Base-by-base conservation (phyloP, 2,888 invertebrate species). In the Desoria tigrina region DNA sequence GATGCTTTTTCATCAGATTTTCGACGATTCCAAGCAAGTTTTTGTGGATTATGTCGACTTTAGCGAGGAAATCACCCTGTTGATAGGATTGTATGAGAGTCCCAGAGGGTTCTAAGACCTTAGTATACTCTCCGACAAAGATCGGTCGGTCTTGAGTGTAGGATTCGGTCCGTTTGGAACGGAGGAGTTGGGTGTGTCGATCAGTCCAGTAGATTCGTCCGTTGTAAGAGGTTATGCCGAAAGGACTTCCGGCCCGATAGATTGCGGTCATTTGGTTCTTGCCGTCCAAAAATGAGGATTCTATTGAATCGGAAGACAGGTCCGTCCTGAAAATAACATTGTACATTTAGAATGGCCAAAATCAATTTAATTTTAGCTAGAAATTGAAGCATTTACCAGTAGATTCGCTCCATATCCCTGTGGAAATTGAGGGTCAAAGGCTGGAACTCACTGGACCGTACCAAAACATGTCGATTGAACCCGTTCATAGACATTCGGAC, bases 401-500 rank as follows among this genome's bases (percentile, higher is more conserved):
- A 89, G 0, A 92, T 79, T 26, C 84, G 81, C 49, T 86, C 83
- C 37, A 84, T 78, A 23, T 84, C 81, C 14, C 80, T 79, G 69
- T 88, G 85, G 77, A 87, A 89, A 78, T 75, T 78, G 73, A 84
- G 78, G 68, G 80, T 79, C 32, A 88, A 74, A 69, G 80, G 80
- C 11, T 87, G 84, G 56, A 88, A 32, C 4, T 32, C 32, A 32
- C 6, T 7, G 6, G 4, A 11, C 45, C 82, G 82, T 2, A 82
- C 78, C 0, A 83, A 68, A 66, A 82, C 82, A 2, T 79, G 79
- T 56, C 81, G 77, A 16, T 83, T 84, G 0, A 81, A 79, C 0
- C 91, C 92, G 74, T 88, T 87, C 81, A 92, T 84, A 0, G 85
- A 82, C 66, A 89, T 82, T 65, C 85, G 84, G 77, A 89, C 88